Percentiles rank a stretch among this genome's conserved stretches.
Evolutionary conservation across 2,113 vertebrate species (phyloP).

Genomic region (Centrocercus urophasianus): DNA sequence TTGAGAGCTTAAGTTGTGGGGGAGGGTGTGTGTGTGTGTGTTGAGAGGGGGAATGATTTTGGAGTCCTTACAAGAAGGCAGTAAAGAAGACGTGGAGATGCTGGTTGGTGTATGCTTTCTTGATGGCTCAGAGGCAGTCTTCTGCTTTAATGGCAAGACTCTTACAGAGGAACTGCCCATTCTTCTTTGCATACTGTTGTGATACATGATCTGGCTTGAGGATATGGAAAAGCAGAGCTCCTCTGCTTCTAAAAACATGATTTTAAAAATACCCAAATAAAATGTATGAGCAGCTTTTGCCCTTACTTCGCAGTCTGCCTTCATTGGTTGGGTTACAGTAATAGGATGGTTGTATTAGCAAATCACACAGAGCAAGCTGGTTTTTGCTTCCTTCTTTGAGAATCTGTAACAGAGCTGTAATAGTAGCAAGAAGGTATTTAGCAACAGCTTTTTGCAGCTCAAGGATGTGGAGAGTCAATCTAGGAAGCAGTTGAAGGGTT

Average conservation of each 20-base stretch:
- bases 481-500: neutral
- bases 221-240: rapidly evolving
- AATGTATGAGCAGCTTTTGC: neutral
- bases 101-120: neutral
- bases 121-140: neutral
- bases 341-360: neutral
- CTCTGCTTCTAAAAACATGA: rapidly evolving
- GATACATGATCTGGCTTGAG: neutral
- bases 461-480: rapidly evolving
- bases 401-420: neutral
- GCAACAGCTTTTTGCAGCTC: neutral
- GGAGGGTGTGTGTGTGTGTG: too few relatives aligned
- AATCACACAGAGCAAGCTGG: rapidly evolving
- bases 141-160: neutral
- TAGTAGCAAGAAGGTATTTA: neutral
- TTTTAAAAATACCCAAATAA: neutral
- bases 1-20: neutral
- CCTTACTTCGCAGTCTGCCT: neutral
- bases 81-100: neutral
- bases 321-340: neutral
- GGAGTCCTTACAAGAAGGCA: neutral
- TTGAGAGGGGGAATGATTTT: neutral
- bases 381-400: neutral
- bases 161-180: neutral
- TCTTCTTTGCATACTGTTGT: rapidly evolving